Conservation (phyloP, 2,113 vertebrate species). For the Caranx melampygus region DNA sequence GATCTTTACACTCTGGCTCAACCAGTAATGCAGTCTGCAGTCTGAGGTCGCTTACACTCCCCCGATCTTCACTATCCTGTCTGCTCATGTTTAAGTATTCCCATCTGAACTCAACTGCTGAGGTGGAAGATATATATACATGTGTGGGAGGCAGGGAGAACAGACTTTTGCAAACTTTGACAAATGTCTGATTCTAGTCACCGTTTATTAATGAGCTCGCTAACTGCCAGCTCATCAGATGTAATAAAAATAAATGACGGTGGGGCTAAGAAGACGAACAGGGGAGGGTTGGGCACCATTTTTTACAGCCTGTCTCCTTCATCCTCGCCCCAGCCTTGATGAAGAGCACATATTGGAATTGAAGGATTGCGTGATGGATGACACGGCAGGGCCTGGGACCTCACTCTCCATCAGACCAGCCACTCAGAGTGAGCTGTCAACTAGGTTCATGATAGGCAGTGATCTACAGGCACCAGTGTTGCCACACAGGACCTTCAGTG, state of each 20-base stretch:
- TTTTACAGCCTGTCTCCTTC: slow-evolving; percentile 73
- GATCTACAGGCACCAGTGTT: slow-evolving; percentile 73
- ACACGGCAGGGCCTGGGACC: slow-evolving; percentile 18
- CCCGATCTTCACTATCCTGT: not conserved
- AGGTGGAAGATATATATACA: slow-evolving; percentile 3
- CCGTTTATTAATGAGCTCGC: slow-evolving; percentile 73
- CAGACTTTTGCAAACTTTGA: slow-evolving; percentile 35
- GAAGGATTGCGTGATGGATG: slow-evolving; percentile 72
- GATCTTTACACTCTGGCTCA: slow-evolving; percentile 14
- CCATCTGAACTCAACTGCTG: slow-evolving; percentile 1
- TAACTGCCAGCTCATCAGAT: slow-evolving; percentile 72
- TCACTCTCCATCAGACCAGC: slow-evolving; percentile 57
- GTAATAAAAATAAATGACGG: slow-evolving; percentile 71
- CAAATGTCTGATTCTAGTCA: slow-evolving; percentile 58
- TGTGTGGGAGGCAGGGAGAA: slow-evolving; percentile 6
- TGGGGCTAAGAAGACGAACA: slow-evolving; percentile 17
- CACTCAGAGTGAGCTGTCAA: slow-evolving; percentile 78
- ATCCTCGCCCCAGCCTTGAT: slow-evolving; percentile 63
- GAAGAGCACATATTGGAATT: slow-evolving; percentile 62
- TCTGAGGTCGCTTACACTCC: not conserved
- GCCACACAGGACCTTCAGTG: slow-evolving; percentile 64
- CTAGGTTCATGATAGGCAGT: slow-evolving; percentile 62
- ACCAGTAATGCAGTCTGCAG: not conserved
- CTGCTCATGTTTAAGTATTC: slow-evolving; percentile 9
- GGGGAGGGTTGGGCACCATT: slow-evolving; percentile 46